phyloP scores from a whole-genome alignment of 2,113 vertebrate species.

The human (Homo sapiens) region GRCh38 chr6:155883501-155884000 shows the following conservation, averaged over 20 bases:
- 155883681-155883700: slow-evolving; percentile 64
- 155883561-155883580: slow-evolving; percentile 71
- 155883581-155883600: slow-evolving; percentile 77
- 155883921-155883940: background rate
- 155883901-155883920: background rate
- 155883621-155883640: slow-evolving; percentile 80
- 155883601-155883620: slow-evolving; percentile 63
- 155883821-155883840: background rate
- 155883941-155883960: background rate
- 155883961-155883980: background rate
- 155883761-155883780: slow-evolving; percentile 73
- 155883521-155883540: slow-evolving; percentile 64
- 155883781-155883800: slow-evolving; percentile 52
- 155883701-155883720: slow-evolving; percentile 67
- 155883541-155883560: slow-evolving; percentile 78
- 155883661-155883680: slow-evolving; percentile 63
- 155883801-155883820: slow-evolving; percentile 46
- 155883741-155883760: slow-evolving; percentile 62
- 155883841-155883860: background rate
- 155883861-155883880: background rate
- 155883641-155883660: slow-evolving; percentile 80
- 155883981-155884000: background rate
- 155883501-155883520: slow-evolving; percentile 48
- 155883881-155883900: background rate
- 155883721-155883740: slow-evolving; percentile 59